phyloP scores from a whole-genome alignment of 2,113 vertebrate species.

The Cololabis saira region DNA sequence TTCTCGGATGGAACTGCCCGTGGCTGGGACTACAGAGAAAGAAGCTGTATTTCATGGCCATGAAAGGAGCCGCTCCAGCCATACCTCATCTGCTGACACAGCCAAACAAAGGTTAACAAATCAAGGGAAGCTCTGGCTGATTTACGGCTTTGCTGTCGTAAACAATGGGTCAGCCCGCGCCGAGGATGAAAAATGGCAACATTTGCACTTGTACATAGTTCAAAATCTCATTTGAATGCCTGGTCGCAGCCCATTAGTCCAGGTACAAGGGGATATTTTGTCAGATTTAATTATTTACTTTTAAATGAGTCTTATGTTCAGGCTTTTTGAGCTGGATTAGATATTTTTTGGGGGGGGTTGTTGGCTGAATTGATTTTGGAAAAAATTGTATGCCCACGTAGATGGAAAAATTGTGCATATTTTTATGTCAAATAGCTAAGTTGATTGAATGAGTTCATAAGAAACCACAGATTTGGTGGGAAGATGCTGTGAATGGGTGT shows the following conservation, averaged over 20 bases:
- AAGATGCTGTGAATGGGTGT: slow-evolving; percentile 42
- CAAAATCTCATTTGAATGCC: slow-evolving; percentile 26
- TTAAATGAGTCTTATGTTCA: slow-evolving; percentile 3
- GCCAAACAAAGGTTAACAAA: slow-evolving; percentile 80
- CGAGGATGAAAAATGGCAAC: slow-evolving; percentile 32
- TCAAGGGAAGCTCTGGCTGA: slow-evolving; percentile 65
- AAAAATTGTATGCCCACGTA: too few species aligned
- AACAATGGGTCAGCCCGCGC: slow-evolving; percentile 49
- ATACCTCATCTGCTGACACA: slow-evolving; percentile 72
- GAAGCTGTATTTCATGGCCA: slow-evolving; percentile 65
- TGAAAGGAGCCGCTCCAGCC: slow-evolving; percentile 55
- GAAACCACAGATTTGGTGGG: slow-evolving; percentile 20
- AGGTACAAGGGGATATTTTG: background rate
- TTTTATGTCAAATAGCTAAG: slow-evolving; percentile 2
- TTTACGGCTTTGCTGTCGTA: slow-evolving; percentile 62
- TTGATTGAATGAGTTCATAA: slow-evolving; percentile 1
- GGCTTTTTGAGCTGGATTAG: background rate
- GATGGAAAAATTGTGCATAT: background rate
- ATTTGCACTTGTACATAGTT: slow-evolving; percentile 15
- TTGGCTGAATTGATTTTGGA: background rate
- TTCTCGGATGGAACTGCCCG: slow-evolving; percentile 28
- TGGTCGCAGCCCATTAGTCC: slow-evolving; percentile 30
- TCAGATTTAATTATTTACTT: slow-evolving; percentile 1
- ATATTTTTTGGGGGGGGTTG: background rate
- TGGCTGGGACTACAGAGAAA: slow-evolving; percentile 33